Evolutionary conservation across 2,113 vertebrate species (phyloP).

Genomic region (Ceuthmochares aereus): DNA sequence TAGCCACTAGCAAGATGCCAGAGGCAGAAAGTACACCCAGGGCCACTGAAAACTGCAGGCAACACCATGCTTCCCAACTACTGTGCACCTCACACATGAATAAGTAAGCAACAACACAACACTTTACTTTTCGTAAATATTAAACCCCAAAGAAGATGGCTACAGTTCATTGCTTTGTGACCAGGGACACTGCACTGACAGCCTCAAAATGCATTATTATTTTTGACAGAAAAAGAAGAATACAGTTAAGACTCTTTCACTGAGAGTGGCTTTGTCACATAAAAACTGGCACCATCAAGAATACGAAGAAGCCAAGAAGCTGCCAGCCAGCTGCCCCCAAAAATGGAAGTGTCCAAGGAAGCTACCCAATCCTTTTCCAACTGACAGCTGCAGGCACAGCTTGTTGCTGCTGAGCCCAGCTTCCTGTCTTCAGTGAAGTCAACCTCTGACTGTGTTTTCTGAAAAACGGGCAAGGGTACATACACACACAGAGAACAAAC

Average conservation of each 20-base stretch:
- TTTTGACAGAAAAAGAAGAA: not conserved
- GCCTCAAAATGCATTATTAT: not conserved
- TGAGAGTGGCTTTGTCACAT: not conserved
- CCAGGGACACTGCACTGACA: not conserved
- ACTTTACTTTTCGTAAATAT: not conserved
- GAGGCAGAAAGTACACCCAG: not conserved
- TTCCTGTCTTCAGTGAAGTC: not conserved
- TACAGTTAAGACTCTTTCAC: not conserved
- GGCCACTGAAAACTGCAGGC: rapidly evolving
- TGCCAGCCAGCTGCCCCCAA: constrained; percentile 17
- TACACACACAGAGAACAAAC: not conserved
- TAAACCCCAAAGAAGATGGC: not conserved
- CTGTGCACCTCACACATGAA: rapidly evolving
- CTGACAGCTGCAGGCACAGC: not conserved
- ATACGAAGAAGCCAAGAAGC: not conserved
- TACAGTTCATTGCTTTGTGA: rapidly evolving
- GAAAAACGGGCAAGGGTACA: not conserved
- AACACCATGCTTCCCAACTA: not conserved
- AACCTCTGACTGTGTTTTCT: not conserved
- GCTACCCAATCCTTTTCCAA: not conserved
- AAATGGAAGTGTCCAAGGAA: not conserved
- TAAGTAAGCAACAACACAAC: not conserved
- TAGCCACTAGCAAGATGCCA: not conserved
- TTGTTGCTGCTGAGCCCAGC: not conserved
- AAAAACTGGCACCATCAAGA: not conserved